Conservation (phyloP, 1,140 invertebrate species). For the Caerostris darwini region DNA sequence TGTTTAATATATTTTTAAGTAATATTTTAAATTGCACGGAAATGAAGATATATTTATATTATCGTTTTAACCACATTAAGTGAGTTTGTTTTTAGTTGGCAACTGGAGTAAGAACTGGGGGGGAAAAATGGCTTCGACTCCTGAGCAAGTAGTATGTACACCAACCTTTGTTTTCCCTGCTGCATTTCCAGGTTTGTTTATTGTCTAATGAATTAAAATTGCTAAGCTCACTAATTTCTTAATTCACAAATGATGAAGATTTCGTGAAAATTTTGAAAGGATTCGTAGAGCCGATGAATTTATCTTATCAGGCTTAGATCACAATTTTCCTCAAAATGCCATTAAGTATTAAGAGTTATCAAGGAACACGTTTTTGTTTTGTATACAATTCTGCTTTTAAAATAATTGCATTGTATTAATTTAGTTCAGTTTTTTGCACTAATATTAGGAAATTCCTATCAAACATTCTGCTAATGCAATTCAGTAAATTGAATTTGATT, state of each 20-base stretch:
- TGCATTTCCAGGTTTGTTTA: constrained; percentile 78
- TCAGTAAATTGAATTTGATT: not conserved
- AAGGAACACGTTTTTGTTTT: constrained; percentile 53
- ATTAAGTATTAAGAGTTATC: not conserved
- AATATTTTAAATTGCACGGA: not conserved
- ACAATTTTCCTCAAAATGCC: constrained; percentile 73
- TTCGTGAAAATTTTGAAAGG: not conserved
- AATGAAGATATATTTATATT: not conserved
- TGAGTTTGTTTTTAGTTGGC: constrained; percentile 19
- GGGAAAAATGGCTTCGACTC: constrained; percentile 78
- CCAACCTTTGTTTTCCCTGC: constrained; percentile 78
- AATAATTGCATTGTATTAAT: not conserved
- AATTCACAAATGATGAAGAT: not conserved
- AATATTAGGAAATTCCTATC: not conserved
- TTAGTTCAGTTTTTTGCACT: not conserved
- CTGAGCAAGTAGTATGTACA: constrained; percentile 78
- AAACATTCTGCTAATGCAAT: not conserved
- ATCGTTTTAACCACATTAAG: not conserved
- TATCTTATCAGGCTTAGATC: constrained; percentile 62
- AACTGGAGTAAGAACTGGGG: constrained; percentile 62
- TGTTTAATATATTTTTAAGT: not conserved
- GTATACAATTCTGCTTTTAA: not conserved
- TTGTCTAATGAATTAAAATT: constrained; percentile 28
- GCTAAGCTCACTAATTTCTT: not conserved
- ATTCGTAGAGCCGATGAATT: not conserved